Base-by-base conservation (phyloP, 2,797 vertebrate species). In the Gambusia yucatana region DNA sequence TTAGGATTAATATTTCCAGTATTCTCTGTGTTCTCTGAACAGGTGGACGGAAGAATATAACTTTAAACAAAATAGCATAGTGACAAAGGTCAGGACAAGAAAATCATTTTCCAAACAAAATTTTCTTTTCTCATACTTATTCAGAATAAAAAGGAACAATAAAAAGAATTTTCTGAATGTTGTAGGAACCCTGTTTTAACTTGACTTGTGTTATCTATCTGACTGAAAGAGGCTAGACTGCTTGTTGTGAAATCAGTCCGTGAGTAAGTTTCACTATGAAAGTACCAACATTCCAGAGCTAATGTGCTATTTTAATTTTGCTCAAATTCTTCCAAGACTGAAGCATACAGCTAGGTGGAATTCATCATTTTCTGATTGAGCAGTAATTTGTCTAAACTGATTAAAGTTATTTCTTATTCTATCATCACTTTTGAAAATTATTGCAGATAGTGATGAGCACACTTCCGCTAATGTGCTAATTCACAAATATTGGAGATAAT, bases 221-320 rank as follows among this genome's bases (percentile, higher is more conserved):
- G 36, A 36, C 63, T 14, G 17, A 65, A 41, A 20, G n/a, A 46
- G n/a, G n/a, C 16, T 10, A 71, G n/a, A 70, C 39, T n/a, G 20
- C 13, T 43, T n/a, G 28, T 33, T 70, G 39, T 43, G 57, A 57
- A 61, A 33, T 76, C 39, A 80, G 52, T 47, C 52, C 33, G 33
- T 48, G 41, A 70, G 71, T 55, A 72, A 41, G 7, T 63, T 28
- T 44, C 39, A 14, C 48, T 41, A 55, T 47, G 46, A 81, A 77
- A 67, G 57, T 25, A 77, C 46, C 57, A 52, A 76, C 39, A 14
- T 48, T 46, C 41, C 10, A 10, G 9, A 25, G 10, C 10, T 10
- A 28, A 25, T 13, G 10, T 57, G 10, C 25, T 59, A 28, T 28
- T 59, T 28, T 30, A 59, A 17, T 59, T 59, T 13, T 28, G 9